phyloP scores from a whole-genome alignment of 1,140 invertebrate species.

The Drosophila dunni region DNA sequence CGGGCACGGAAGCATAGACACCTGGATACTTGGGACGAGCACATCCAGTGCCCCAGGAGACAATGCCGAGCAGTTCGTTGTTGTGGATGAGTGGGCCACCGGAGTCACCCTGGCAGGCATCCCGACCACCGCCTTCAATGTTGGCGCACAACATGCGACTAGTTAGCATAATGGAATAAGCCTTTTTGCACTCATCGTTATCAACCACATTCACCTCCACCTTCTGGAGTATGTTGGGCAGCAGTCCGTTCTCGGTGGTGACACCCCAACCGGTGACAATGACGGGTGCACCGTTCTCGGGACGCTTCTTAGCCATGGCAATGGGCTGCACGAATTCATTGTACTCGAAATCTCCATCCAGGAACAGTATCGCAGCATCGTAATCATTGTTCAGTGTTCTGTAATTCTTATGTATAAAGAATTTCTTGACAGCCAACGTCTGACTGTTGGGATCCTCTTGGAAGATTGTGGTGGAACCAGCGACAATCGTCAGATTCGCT shows the following conservation, averaged over 20 bases:
- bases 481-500: slow-evolving; percentile 59
- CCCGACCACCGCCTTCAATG: slow-evolving; percentile 84
- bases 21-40: slow-evolving; percentile 87
- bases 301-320: slow-evolving; percentile 53
- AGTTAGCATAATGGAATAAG: slow-evolving; percentile 80
- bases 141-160: slow-evolving; percentile 86
- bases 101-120: slow-evolving; percentile 86
- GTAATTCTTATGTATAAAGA: slow-evolving; percentile 67
- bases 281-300: slow-evolving; percentile 49
- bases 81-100: slow-evolving; percentile 83
- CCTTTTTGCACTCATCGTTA: slow-evolving; percentile 50
- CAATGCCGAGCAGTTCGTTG: slow-evolving; percentile 86
- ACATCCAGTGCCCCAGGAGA: slow-evolving; percentile 90
- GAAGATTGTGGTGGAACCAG: slow-evolving; percentile 61
- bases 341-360: slow-evolving; percentile 62
- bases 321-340: slow-evolving; percentile 66
- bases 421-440: slow-evolving; percentile 51
- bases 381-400: slow-evolving; percentile 61
- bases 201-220: slow-evolving; percentile 66
- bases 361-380: slow-evolving; percentile 66
- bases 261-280: slow-evolving; percentile 76
- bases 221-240: slow-evolving; percentile 62
- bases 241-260: slow-evolving; percentile 44
- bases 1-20: slow-evolving; percentile 88
- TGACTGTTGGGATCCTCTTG: slow-evolving; percentile 21